Percentiles rank a stretch among this genome's conserved stretches.
Conservation (phyloP, 2,113 vertebrate genomes). For the Hypomesus transpacificus region DNA sequence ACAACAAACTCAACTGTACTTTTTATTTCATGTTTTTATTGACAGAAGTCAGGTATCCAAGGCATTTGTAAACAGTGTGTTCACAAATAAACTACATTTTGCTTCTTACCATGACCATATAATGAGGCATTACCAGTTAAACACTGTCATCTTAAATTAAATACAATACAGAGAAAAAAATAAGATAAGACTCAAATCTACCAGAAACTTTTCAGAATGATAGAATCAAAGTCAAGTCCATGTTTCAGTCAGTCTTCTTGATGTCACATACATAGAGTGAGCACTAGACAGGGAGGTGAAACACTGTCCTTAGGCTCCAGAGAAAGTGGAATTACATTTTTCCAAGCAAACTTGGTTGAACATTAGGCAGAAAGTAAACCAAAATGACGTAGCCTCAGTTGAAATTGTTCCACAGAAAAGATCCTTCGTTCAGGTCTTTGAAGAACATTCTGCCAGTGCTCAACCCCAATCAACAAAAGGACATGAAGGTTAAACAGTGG, state of each 20-base stretch:
- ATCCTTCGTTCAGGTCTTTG: no score
- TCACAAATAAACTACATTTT: slow-evolving; percentile 40
- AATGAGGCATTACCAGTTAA: slow-evolving; percentile 29
- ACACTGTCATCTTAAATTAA: slow-evolving; percentile 43
- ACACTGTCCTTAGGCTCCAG: no score
- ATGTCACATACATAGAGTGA: no score
- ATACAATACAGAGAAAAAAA: slow-evolving; percentile 44
- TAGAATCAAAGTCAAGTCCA: slow-evolving; percentile 3
- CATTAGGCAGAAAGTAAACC: no score
- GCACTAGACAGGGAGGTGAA: no score
- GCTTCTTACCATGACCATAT: slow-evolving; percentile 20
- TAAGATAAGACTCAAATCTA: background rate
- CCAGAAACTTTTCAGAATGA: background rate
- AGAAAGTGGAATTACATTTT: no score
- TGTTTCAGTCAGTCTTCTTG: no score
- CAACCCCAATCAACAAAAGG: background rate
- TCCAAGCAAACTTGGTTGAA: no score
- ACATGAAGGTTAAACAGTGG: background rate
- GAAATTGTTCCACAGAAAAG: no score
- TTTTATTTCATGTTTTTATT: slow-evolving; percentile 45
- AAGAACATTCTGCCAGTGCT: no score
- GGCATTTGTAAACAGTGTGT: slow-evolving; percentile 44
- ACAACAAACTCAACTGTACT: background rate
- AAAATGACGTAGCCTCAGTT: no score
- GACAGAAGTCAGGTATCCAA: slow-evolving; percentile 50